Conservation (phyloP, 2,113 vertebrate species). For the Protobothrops flavoviridis region DNA sequence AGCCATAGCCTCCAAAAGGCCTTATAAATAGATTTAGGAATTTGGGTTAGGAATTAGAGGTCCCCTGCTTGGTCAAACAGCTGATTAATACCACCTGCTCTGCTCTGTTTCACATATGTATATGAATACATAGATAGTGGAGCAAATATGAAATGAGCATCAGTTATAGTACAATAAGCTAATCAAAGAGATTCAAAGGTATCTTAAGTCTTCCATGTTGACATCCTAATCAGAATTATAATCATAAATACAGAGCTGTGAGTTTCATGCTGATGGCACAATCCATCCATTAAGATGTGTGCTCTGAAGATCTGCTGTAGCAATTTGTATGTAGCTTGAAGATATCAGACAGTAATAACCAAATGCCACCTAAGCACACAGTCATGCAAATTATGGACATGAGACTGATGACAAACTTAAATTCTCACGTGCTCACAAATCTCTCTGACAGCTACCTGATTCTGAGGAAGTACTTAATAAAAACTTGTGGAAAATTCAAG, state of each 20-base stretch:
- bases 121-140: too few species aligned
- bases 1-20: neutral
- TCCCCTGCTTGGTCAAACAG: neutral
- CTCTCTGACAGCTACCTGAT: conserved; percentile 16
- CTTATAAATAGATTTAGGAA: neutral
- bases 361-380: conserved; percentile 48
- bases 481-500: conserved; percentile 16
- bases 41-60: neutral
- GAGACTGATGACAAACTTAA: conserved; percentile 49
- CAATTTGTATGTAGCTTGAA: conserved; percentile 43
- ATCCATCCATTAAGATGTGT: conserved; percentile 15
- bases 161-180: neutral
- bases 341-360: conserved; percentile 44
- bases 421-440: conserved; percentile 43
- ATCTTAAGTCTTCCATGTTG: neutral
- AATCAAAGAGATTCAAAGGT: neutral
- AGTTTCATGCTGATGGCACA: conserved; percentile 22
- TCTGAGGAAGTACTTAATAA: conserved; percentile 51
- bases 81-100: neutral
- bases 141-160: neutral
- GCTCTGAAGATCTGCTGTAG: conserved; percentile 39
- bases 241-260: neutral
- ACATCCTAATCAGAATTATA: neutral
- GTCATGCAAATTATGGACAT: conserved; percentile 57
- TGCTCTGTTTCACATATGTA: neutral